Conservation (phyloP, 2,888 invertebrate species). For the Malacosoma neustria region DNA sequence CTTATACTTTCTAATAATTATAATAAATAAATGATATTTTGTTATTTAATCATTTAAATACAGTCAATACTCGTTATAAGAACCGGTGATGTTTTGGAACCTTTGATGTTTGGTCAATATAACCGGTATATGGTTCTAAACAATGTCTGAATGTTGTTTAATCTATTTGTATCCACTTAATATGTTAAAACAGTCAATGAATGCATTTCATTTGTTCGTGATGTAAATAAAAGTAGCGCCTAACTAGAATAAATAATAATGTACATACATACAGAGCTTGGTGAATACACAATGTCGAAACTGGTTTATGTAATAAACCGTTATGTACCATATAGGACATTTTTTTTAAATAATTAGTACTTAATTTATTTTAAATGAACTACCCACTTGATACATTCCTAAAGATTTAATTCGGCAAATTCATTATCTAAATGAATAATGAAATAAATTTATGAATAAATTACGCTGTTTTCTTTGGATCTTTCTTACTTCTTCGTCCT, state of each 20-base stretch:
- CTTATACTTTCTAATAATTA: too few relatives aligned
- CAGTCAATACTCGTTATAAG: too few relatives aligned
- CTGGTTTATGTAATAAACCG: constrained; percentile 65
- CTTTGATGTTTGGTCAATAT: too few relatives aligned
- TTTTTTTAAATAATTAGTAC: constrained; percentile 54
- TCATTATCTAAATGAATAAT: constrained; percentile 32
- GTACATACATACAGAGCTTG: constrained; percentile 50
- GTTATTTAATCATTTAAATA: too few relatives aligned
- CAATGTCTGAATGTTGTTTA: too few relatives aligned
- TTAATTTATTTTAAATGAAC: constrained; percentile 59
- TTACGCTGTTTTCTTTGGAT: constrained; percentile 15
- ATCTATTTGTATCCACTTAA: too few relatives aligned
- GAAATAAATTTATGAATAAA: constrained; percentile 56
- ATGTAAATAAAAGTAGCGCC: constrained; percentile 29
- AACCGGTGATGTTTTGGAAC: too few relatives aligned
- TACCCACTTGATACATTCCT: constrained; percentile 63
- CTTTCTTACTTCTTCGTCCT: too few relatives aligned
- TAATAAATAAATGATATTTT: too few relatives aligned
- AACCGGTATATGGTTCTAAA: too few relatives aligned
- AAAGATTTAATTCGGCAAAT: constrained; percentile 58
- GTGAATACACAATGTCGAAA: constrained; percentile 36
- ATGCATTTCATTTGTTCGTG: constrained; percentile 40
- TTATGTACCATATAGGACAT: constrained; percentile 41
- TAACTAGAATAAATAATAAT: constrained; percentile 23
- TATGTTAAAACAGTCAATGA: too few relatives aligned